Base-by-base conservation (phyloP, 2,888 invertebrate genomes). In the Brenthis daphne region DNA sequence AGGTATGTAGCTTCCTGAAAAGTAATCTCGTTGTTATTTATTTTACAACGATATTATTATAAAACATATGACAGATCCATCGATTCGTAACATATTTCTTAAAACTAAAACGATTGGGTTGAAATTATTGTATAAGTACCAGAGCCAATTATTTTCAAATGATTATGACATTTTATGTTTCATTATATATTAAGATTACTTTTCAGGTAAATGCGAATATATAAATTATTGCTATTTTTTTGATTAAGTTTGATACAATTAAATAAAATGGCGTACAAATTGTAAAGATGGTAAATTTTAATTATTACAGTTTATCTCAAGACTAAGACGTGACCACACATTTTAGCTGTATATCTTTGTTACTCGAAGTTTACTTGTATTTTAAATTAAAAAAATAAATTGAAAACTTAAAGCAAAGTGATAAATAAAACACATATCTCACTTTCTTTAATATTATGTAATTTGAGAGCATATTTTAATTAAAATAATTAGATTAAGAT, bases 1-100 rank as follows among this genome's bases (percentile, higher is more conserved):
- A n/a, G 43, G 51, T 60, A 60, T 43, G n/a, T 60, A 67, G 67
- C 57, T 72, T 54, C 61, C 67, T 67, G 67, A 57, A 69, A 57
- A 67, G 67, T 48, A 61, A 53, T 37, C 60, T 50, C 56, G 2
- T 50, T 33, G 20, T 20, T 16, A 24, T 53, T n/a, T 16, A 53
- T 8, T 8, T 53, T 16, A 4, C n/a, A 53, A 11, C 20, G 16
- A 50, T 16, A 47, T 60, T 6, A 5, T 60, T 33, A n/a, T 6
- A 29, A 33, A 50, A n/a, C 20, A 20, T 60, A 50, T 60, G 33
- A 50, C 12, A 33, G 0, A 11, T 11, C 37, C 37, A 8, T 58
- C 48, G 3, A 24, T 58, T 48, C 29, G 2, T 58, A 11, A 29
- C n/a, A n/a, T 48, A 1, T 60, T 50, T 60, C 37, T 50, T 48